Evolutionary conservation across 2,797 vertebrate species (phyloP).

Genomic region (Pseudochirops corinnae): DNA sequence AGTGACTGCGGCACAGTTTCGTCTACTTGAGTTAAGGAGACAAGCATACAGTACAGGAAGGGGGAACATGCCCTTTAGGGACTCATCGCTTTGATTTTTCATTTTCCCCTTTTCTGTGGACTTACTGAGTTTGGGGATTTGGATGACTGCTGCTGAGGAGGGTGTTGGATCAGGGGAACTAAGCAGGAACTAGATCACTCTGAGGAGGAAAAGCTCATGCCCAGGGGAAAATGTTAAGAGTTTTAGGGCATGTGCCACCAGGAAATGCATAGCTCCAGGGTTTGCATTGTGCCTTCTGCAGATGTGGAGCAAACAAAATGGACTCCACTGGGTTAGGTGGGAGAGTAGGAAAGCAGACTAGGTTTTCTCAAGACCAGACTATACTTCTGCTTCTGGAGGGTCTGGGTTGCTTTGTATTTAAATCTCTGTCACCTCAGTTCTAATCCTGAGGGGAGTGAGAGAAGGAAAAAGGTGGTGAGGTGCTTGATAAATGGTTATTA

Average conservation of each 20-base stretch:
- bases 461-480: not conserved
- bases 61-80: constrained; percentile 28
- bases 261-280: not conserved
- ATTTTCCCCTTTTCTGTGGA: not conserved
- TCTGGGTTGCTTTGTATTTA: not conserved
- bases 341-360: not conserved
- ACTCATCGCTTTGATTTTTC: constrained; percentile 29
- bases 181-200: not conserved
- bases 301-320: not conserved
- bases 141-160: not conserved
- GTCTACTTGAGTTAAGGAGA: constrained; percentile 63
- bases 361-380: not conserved
- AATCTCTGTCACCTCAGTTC: not conserved
- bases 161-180: not conserved
- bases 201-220: not conserved
- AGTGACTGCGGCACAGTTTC: constrained; percentile 59
- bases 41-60: constrained; percentile 28
- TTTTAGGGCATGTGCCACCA: not conserved
- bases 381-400: not conserved
- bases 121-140: not conserved
- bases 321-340: not conserved
- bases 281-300: not conserved
- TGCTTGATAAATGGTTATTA: not conserved
- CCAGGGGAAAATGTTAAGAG: not conserved
- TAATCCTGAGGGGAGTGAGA: not conserved